Evolutionary conservation across 1,140 invertebrate species (phyloP), one percentile per base, ranked within the genome.

Genomic region (Coptotermes formosanus): DNA sequence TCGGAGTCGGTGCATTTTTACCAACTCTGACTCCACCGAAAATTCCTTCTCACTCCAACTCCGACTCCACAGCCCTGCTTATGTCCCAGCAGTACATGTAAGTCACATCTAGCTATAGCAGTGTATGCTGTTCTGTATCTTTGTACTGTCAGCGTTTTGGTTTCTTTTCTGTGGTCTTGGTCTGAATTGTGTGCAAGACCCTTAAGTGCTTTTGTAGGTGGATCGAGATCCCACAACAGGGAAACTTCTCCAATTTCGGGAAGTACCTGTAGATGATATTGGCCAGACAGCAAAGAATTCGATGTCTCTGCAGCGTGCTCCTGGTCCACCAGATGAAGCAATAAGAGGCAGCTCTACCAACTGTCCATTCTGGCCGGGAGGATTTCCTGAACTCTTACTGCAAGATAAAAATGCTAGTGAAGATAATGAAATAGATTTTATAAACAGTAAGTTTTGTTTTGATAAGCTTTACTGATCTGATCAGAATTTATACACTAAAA

Each of bases 321-420:
- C 94, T 43, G 93, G 91, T 6, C 91, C 94, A 69, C 91, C 93
- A 75, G 90, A 91, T 59, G 92, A 95, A 88, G 92, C 93, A 88
- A 92, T 95, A 14, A 92, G 93, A 89, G 96, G 96, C 11, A 95
- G 93, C 89, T 91, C 93, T 0, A 93, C 93, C 85, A 96, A 96
- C 89, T 94, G 93, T 90, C 95, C 95, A 45, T 97, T 97, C 90
- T 96, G 94, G 95, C 96, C 96, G 86, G 96, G 95, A 59, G 96
- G 96, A 59, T 94, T 96, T 88, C 93, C 95, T 82, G 93, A 95
- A 89, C 93, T 92, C 64, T 85, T 87, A 9, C 64, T 86, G 21
- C 89, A 92, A 75, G 89, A 91, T 4, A 88, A 87, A 55, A 88
- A 90, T 9, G 85, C 88, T 9, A 86, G 88, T 25, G 48, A 87